Conservation (phyloP, 2,113 vertebrate genomes). For the Xenopus tropicalis region DNA sequence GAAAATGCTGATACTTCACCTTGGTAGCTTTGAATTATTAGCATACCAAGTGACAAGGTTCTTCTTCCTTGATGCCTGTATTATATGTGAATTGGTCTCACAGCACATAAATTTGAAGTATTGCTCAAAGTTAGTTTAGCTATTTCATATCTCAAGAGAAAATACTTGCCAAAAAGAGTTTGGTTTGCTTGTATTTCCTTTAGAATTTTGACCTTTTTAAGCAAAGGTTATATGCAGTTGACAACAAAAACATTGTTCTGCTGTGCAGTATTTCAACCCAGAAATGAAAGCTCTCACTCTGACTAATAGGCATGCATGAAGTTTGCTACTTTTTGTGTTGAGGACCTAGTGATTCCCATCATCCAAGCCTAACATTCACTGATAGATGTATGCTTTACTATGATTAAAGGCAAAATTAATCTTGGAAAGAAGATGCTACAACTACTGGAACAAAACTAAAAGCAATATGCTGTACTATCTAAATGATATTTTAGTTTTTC, state of each 20-base stretch:
- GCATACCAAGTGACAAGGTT: conserved; percentile 65
- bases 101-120: conserved; percentile 67
- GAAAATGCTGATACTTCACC: conserved; percentile 68
- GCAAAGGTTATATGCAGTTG: conserved; percentile 44
- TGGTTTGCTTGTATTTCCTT: conserved; percentile 61
- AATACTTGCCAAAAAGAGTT: conserved; percentile 49
- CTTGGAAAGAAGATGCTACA: background rate
- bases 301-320: conserved; percentile 18
- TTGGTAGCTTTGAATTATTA: conserved; percentile 72
- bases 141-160: conserved; percentile 61
- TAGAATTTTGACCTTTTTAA: conserved; percentile 50
- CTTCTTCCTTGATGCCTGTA: conserved; percentile 68
- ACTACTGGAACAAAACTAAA: no score
- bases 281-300: conserved; percentile 12
- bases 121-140: conserved; percentile 60
- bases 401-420: background rate
- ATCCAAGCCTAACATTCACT: background rate
- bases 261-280: conserved; percentile 24
- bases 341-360: conserved; percentile 11
- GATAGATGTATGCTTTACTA: background rate
- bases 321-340: conserved; percentile 20
- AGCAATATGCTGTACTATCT: no score
- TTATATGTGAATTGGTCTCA: conserved; percentile 69
- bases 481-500: no score
- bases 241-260: conserved; percentile 37